Evolutionary conservation across 1,140 invertebrate species (phyloP), one percentile per base, ranked within the genome.

Genomic region (Sesamia nonagrioides): DNA sequence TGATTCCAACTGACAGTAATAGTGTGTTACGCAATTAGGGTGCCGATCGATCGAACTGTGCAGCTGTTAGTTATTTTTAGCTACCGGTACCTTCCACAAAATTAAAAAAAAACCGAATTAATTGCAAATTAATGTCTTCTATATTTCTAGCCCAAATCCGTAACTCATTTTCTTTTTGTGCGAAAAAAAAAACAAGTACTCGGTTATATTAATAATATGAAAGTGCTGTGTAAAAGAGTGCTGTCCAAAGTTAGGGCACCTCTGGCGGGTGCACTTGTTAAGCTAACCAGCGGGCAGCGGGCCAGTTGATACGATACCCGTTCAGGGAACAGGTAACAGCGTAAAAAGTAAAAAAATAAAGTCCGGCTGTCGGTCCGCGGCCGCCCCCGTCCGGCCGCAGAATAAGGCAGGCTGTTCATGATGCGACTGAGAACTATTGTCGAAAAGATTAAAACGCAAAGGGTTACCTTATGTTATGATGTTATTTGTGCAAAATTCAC

Each of bases 261-360:
- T 87, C 90, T 94, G 91, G 40, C 80, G 58, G 63, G 66, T 79
- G 90, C 92, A 94, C 92, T 94, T 94, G 92, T 94, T 92, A 92
- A 86, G 80, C 85, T 92, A 91, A 92, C 88, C 91, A 89, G 89
- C 87, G 84, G 80, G 72, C 90, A 89, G 89, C 88, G 84, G 82
- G 78, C 50, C 84, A 75, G 79, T 78, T 50, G 77, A 80, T 78
- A 68, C 81, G 84, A 89, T 88, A 91, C 89, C 83, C 90, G 91
- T 88, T 86, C 88, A 77, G 82, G 87, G 87, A 94, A 93, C 92
- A 94, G 92, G 92, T 93, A 94, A 90, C 85, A 76, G 86, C 77
- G 86, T 84, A 89, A 91, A 91, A 91, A 88, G 84, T 77, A 90
- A 89, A 90, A 92, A 91, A 88, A 90, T 77, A 78, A 85, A 82